Base-by-base conservation (phyloP, 2,113 vertebrate genomes). In the Hypomesus transpacificus region DNA sequence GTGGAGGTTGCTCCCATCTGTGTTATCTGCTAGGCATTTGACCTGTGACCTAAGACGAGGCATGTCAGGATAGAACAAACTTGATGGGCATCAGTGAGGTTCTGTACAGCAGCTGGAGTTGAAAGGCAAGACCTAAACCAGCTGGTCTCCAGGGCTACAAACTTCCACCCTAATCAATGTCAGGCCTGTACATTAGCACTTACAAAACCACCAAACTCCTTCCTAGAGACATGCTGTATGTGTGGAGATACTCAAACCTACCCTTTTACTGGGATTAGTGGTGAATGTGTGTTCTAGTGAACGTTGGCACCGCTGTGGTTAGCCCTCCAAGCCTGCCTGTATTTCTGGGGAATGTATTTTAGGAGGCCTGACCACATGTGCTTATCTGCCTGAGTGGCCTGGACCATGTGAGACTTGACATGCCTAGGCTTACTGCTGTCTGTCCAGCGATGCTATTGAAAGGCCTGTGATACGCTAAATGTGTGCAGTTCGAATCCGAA, bases 261-360 rank as follows among this genome's bases (percentile, higher is more conserved):
- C n/a, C n/a, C 79, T 80, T 87, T 84, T 85, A 62, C 73, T 78
- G 80, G 68, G 26, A 75, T 68, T 76, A 78, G 82, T 71, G 85
- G 74, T 69, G 76, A 74, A 66, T 75, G 74, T 84, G 87, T 86
- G 86, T 88, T 84, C 82, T 73, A 71, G 69, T 85, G 69, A 86
- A 87, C 77, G 84, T 85, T 80, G 82, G 85, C 76, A 81, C 72
- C 78, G 75, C 52, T 65, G 31, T 18, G 7, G 8, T 62, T 82
- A 79, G 76, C 62, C 73, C 71, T 62, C 76, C 70, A 81, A 79
- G 83, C 86, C 77, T 65, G 76, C 82, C 73, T 71, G 82, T 84
- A 83, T 80, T 86, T 89, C 87, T 84, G 70, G 87, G 85, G 86
- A 89, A 84, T 89, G 86, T 91, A 90, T 91, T 88, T 91, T 88